Evolutionary conservation across 2,797 vertebrate species (phyloP).

Genomic region (Carapus acus): DNA sequence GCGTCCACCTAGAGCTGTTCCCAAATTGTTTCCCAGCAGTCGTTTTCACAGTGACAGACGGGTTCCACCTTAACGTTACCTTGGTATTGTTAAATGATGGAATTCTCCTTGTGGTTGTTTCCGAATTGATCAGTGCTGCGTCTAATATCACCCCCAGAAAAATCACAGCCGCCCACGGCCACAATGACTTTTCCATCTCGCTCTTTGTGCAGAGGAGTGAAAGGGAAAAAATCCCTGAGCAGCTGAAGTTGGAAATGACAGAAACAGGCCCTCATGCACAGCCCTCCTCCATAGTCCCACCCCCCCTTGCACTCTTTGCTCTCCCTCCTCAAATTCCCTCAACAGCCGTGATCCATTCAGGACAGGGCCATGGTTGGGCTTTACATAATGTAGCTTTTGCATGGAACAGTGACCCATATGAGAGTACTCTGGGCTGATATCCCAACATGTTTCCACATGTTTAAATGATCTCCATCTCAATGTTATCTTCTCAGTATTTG

Average conservation of each 20-base stretch:
- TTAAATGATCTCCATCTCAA: too few species aligned
- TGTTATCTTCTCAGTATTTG: too few species aligned
- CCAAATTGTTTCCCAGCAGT: constrained; percentile 3
- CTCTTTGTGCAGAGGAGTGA: constrained; percentile 37
- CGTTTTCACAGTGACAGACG: constrained; percentile 16
- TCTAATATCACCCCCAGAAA: constrained; percentile 31
- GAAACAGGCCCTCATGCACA: constrained; percentile 46
- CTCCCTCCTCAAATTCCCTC: constrained; percentile 27
- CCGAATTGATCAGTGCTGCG: constrained; percentile 10
- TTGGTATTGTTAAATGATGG: constrained; percentile 11
- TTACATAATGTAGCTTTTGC: constrained; percentile 1
- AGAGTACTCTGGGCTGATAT: neutral
- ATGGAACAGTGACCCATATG: neutral
- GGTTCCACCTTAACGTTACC: constrained; percentile 16
- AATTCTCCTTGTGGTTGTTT: constrained; percentile 5
- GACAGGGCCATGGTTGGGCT: constrained; percentile 5
- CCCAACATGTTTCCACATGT: too few species aligned
- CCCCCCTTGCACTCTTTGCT: constrained; percentile 15
- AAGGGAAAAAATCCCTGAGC: constrained; percentile 8
- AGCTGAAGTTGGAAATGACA: constrained; percentile 38
- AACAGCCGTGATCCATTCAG: constrained; percentile 17
- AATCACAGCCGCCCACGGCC: constrained; percentile 37
- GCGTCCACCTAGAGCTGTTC: constrained; percentile 9
- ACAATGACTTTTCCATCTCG: constrained; percentile 57
- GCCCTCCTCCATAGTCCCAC: constrained; percentile 41